Percentiles rank a stretch among this genome's conserved stretches.
phyloP scores from a whole-genome alignment of 1,140 invertebrate species.

The Argopecten irradians region DNA sequence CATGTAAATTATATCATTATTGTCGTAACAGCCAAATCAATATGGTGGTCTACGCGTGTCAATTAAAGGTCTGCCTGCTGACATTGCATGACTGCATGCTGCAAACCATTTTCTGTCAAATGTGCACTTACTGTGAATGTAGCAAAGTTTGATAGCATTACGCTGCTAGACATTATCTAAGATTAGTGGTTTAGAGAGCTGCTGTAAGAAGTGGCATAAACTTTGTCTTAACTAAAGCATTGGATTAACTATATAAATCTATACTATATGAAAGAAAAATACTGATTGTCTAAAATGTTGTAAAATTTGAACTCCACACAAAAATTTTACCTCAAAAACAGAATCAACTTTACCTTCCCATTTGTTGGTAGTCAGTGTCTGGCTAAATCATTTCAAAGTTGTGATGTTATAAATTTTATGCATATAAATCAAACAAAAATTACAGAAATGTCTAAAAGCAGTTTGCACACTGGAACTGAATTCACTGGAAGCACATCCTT shows the following conservation, averaged over 20 bases:
- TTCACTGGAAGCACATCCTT: neutral
- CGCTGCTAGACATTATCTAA: neutral
- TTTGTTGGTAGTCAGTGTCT: neutral
- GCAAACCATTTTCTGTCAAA: neutral
- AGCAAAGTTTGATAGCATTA: neutral
- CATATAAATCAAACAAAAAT: neutral
- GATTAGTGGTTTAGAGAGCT: neutral
- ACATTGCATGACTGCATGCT: neutral
- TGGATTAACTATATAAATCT: too few species aligned
- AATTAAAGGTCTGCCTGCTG: neutral
- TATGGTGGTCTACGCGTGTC: neutral
- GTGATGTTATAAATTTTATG: neutral
- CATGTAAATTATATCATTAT: neutral
- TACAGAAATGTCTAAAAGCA: neutral
- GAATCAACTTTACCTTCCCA: neutral
- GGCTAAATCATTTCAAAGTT: too few species aligned
- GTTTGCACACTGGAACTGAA: slow-evolving; percentile 20
- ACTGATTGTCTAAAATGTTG: too few species aligned
- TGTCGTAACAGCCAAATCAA: neutral
- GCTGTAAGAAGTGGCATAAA: neutral
- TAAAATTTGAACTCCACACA: too few species aligned
- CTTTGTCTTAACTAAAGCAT: neutral
- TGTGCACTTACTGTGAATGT: neutral
- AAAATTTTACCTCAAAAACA: too few species aligned
- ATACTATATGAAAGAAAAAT: too few species aligned